Evolutionary conservation across 2,113 vertebrate genomes (phyloP).

Genomic region (Odocoileus hemionus): DNA sequence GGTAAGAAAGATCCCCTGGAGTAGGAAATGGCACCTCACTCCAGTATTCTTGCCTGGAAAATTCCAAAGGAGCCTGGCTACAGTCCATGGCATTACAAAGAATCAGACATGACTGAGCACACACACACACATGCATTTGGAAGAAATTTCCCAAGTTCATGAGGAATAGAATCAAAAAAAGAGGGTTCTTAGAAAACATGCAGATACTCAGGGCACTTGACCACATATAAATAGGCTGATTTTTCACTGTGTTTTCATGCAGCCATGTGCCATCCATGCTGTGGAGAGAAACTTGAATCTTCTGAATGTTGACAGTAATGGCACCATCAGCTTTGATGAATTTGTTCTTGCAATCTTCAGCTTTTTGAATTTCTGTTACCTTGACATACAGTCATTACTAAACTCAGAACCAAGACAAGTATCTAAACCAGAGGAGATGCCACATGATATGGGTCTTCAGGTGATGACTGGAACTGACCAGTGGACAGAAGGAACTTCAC

Average conservation of each 20-base stretch:
- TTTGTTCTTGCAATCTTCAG: slow-evolving; percentile 59
- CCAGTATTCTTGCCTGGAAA: not conserved
- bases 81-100: not conserved
- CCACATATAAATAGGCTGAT: not conserved
- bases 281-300: slow-evolving; percentile 50
- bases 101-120: not conserved
- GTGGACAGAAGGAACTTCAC: not conserved
- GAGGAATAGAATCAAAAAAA: not conserved
- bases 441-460: not conserved
- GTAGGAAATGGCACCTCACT: not conserved
- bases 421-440: not conserved
- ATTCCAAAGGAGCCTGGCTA: not conserved
- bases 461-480: not conserved
- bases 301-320: not conserved
- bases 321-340: slow-evolving; percentile 52
- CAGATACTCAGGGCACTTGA: not conserved
- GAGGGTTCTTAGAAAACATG: not conserved
- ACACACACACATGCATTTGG: not conserved
- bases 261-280: slow-evolving; percentile 42
- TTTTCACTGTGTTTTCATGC: slow-evolving; percentile 30
- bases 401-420: slow-evolving; percentile 4
- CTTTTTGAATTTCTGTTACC: slow-evolving; percentile 28
- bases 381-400: slow-evolving; percentile 5
- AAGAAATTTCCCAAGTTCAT: not conserved
- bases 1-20: not conserved